These are phyloP conservation scores for Seira sanloemensis DNA, from an alignment of 2,888 invertebrate genomes.

Conservation along the genomic window DNA sequence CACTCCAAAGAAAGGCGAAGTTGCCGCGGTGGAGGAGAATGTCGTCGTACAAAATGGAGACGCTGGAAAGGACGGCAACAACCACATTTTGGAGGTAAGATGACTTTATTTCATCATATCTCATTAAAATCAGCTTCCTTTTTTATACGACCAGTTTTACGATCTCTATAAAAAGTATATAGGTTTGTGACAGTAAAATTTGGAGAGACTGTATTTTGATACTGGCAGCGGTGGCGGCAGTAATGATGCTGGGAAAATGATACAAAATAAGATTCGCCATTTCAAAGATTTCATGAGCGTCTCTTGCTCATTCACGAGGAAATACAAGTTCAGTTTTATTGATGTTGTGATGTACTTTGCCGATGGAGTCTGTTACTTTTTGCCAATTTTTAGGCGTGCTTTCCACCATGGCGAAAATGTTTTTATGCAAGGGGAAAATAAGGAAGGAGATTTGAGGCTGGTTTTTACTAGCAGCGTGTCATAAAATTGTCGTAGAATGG, in stretches of 20 bases:
- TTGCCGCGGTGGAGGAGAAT: conserved; percentile 65
- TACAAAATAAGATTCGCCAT: conserved; percentile 33
- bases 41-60: conserved; percentile 71
- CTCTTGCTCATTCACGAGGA: too few species aligned
- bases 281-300: conserved; percentile 9
- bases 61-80: conserved; percentile 66
- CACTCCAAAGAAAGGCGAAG: conserved; percentile 71
- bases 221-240: neutral
- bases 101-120: conserved; percentile 16
- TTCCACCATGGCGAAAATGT: too few species aligned
- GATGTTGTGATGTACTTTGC: too few species aligned
- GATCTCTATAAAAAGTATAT: conserved; percentile 28
- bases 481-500: too few species aligned
- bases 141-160: conserved; percentile 40
- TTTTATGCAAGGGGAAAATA: too few species aligned
- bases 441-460: too few species aligned
- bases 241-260: too few species aligned
- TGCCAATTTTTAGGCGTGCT: too few species aligned
- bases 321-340: too few species aligned
- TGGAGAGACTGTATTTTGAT: neutral
- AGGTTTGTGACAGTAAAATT: neutral
- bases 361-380: too few species aligned
- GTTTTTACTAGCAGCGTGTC: too few species aligned
- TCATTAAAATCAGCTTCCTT: conserved; percentile 39
- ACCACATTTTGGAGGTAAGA: conserved; percentile 70